Evolutionary conservation across 2,113 vertebrate genomes (phyloP), one percentile per base, ranked within the genome.

Genomic region (Polyodon spathula): DNA sequence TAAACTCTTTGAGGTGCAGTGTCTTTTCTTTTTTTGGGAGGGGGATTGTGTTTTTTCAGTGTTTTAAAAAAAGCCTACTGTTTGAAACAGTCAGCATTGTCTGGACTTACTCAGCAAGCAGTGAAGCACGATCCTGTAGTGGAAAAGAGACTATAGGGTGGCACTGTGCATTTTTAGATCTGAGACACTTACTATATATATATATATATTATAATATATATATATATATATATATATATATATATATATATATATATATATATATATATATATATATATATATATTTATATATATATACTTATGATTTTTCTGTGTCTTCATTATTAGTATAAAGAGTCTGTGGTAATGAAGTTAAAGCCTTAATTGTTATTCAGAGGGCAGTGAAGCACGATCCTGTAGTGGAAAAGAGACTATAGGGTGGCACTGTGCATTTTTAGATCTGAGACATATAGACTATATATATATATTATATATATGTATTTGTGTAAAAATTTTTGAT

Each of bases 1-100:
- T 78, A 67, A 63, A 64, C 56, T 71, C 50, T 51, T 40, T 40
- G 14, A n/a, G 43, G 40, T 37, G 16, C 9, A 9, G 27, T n/a
- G n/a, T 37, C 8, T 40, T 14, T 37, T n/a, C n/a, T 53, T 71
- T 44, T 51, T 40, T 40, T 9, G 12, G 43, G 40, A 27, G 16
- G 10, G 8, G 27, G 15, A n/a, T 37, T 8, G 37, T 14, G n/a
- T 41, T 46, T 9, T 16, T 12, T 8, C 8, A 14, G 40, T 44
- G 27, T 50, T 27, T 15, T 15, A 17, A 50, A 60, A 37, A 9
- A 6, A 38, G 17, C 53, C 53, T 4, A 37, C 16, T 54, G 37
- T 27, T 37, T 54, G 53, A 38, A 54, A 17, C 16, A 6, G 51
- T 37, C 46, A n/a, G 58, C 48, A 60, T 65, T 65, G 63, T 65